phyloP scores from a whole-genome alignment of 2,888 invertebrate species.

The Lymantria dispar region DNA sequence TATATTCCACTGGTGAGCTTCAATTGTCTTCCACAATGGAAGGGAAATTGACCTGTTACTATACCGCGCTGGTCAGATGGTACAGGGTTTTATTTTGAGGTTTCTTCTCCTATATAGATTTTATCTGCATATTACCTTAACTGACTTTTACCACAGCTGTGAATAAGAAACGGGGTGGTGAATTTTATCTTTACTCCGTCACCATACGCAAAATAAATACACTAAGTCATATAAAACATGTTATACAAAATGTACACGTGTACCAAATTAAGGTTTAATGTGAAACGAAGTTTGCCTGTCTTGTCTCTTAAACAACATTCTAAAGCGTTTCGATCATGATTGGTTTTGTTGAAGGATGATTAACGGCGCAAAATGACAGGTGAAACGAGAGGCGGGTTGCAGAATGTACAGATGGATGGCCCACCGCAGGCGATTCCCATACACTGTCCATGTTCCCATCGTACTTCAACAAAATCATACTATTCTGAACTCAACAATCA shows the following conservation, averaged over 20 bases:
- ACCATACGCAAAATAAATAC: too few species aligned
- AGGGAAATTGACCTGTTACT: too few species aligned
- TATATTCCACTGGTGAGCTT: too few species aligned
- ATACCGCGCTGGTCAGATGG: too few species aligned
- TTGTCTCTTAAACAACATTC: constrained; percentile 37
- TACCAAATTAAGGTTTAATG: constrained; percentile 11
- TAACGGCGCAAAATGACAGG: constrained; percentile 53
- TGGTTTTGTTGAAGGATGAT: constrained; percentile 53
- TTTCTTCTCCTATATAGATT: too few species aligned
- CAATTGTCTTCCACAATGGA: too few species aligned
- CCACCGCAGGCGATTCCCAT: constrained; percentile 72
- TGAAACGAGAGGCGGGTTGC: constrained; percentile 35
- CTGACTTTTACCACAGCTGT: too few species aligned
- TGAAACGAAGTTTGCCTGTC: constrained; percentile 1
- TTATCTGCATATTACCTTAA: too few species aligned
- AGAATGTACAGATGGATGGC: constrained; percentile 42
- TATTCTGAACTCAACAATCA: constrained; percentile 34
- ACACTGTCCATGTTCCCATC: constrained; percentile 43
- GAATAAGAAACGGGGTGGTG: too few species aligned
- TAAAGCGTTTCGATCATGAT: constrained; percentile 38
- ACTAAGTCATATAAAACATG: not conserved
- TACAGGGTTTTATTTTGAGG: too few species aligned
- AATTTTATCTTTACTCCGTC: too few species aligned
- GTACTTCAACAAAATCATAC: constrained; percentile 35
- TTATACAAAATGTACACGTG: constrained; percentile 2